phyloP scores from a whole-genome alignment of 2,888 invertebrate species.

The Eumerus sabulonum region DNA sequence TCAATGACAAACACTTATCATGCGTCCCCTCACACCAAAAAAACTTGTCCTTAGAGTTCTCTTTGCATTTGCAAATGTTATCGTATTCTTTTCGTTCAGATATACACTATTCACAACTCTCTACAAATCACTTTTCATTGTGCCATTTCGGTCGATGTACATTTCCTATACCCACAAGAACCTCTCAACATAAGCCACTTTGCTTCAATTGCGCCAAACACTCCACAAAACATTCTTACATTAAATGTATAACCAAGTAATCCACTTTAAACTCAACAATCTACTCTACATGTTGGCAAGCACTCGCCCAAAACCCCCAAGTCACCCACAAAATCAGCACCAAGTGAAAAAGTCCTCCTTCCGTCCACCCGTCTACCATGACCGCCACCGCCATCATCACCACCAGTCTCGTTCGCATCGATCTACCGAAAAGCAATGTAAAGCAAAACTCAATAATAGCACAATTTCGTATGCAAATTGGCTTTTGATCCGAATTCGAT shows the following conservation, averaged over 20 bases:
- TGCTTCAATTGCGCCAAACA: slow-evolving; percentile 24
- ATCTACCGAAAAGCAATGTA: slow-evolving; percentile 7
- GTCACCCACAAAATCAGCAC: slow-evolving; percentile 8
- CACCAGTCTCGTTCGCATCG: slow-evolving; percentile 2
- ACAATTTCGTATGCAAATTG: slow-evolving; percentile 65
- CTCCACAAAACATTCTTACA: slow-evolving; percentile 38
- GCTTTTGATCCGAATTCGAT: slow-evolving; percentile 61
- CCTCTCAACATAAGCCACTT: slow-evolving; percentile 25
- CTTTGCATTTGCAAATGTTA: too few species aligned
- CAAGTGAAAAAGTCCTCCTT: slow-evolving; percentile 41
- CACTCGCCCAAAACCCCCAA: slow-evolving; percentile 22
- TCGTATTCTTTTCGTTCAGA: too few species aligned
- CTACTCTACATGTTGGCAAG: slow-evolving; percentile 49
- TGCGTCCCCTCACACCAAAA: too few species aligned
- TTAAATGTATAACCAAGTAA: slow-evolving; percentile 59
- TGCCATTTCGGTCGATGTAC: too few species aligned
- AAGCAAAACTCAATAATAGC: slow-evolving; percentile 45
- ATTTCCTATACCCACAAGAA: neutral
- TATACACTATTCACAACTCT: too few species aligned
- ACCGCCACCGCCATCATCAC: slow-evolving; percentile 9
- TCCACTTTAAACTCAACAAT: slow-evolving; percentile 63
- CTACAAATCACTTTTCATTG: too few species aligned
- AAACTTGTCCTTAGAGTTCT: too few species aligned
- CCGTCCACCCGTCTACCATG: slow-evolving; percentile 10
- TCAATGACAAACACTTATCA: too few species aligned